A percentile compares a stretch with the other conserved stretches of the same genome.
Evolutionary conservation across 2,888 invertebrate species (phyloP).

Genomic region (Calephelis perditalis): DNA sequence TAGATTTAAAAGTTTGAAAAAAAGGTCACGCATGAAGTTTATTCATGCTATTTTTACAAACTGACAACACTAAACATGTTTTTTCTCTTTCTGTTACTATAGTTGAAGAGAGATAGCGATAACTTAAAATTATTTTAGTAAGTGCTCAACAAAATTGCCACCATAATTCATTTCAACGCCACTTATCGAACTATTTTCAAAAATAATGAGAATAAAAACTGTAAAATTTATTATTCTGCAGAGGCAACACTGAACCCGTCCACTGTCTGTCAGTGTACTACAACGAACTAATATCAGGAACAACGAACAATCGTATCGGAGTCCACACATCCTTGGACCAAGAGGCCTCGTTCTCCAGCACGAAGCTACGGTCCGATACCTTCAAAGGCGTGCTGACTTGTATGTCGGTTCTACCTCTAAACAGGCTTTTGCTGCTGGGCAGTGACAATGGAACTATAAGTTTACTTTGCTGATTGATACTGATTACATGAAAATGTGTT

Average conservation of each 20-base stretch:
- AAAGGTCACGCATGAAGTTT: too few species aligned
- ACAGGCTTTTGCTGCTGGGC: constrained; percentile 92
- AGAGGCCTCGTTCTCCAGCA: constrained; percentile 88
- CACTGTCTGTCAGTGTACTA: constrained; percentile 91
- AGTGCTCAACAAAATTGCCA: too few species aligned
- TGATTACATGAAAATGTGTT: not conserved
- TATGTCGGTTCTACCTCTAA: constrained; percentile 92
- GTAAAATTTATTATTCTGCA: constrained; percentile 42
- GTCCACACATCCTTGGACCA: constrained; percentile 86
- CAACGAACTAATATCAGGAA: constrained; percentile 91
- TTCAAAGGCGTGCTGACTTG: constrained; percentile 95
- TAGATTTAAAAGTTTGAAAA: too few species aligned
- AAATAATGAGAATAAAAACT: not conserved
- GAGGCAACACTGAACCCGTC: constrained; percentile 94
- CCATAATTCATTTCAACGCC: too few species aligned
- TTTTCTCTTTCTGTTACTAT: too few species aligned
- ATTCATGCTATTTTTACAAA: too few species aligned
- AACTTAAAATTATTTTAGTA: too few species aligned
- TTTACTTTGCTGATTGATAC: constrained; percentile 82
- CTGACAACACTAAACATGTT: too few species aligned
- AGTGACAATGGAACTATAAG: constrained; percentile 94
- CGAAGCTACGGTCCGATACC: constrained; percentile 91
- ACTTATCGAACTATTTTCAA: not conserved
- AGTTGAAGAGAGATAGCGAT: too few species aligned
- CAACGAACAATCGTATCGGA: constrained; percentile 94